phyloP scores from a whole-genome alignment of 30 jellyfish, hydroid and myxozoan genomes.

The Chrysaora quinquecirrha region DNA sequence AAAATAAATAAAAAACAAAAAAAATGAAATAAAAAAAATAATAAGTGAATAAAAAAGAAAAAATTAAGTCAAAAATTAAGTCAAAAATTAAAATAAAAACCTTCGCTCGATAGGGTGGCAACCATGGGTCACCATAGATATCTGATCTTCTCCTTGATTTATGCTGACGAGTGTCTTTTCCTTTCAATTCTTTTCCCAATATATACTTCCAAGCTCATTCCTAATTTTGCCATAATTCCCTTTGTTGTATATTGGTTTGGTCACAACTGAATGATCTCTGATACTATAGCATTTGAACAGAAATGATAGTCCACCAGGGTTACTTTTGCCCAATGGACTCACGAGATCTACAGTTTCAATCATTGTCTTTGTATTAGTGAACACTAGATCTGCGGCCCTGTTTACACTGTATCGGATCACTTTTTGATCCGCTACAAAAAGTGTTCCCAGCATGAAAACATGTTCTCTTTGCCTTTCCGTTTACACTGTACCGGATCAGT shows the following conservation, averaged over 20 bases:
- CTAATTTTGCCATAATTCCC: constrained; percentile 24
- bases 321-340: constrained; percentile 36
- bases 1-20: neutral
- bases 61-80: neutral
- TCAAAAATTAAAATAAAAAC: neutral
- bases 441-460: too few species aligned
- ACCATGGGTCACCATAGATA: constrained; percentile 14
- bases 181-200: neutral
- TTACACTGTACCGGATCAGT: too few species aligned
- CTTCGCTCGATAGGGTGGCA: neutral
- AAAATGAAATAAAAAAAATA: neutral
- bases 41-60: neutral
- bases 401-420: too few species aligned
- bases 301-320: constrained; percentile 40
- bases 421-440: too few species aligned
- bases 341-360: neutral
- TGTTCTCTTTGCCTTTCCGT: too few species aligned
- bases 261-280: neutral
- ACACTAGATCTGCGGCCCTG: constrained; percentile 36
- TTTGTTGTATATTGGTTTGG: constrained; percentile 21
- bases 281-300: constrained; percentile 26
- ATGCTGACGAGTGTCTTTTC: neutral
- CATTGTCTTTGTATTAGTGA: constrained; percentile 12
- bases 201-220: neutral
- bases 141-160: too few species aligned